Evolutionary conservation across 1,140 invertebrate genomes (phyloP), one percentile per base, ranked within the genome.

Genomic region (Atta cephalotes): DNA sequence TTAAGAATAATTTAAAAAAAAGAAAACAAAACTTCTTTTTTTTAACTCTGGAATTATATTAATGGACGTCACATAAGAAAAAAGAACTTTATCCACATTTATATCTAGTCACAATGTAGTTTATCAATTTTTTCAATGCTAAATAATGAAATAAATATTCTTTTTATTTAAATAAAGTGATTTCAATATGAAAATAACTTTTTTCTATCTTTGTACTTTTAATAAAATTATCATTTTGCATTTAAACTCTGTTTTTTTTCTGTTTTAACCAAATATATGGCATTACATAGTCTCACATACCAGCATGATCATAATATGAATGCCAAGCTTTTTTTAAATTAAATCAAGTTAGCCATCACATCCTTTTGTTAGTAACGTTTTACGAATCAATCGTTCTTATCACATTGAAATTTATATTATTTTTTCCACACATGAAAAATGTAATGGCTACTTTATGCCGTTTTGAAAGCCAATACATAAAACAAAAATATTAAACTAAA

Each of bases 381-480:
- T 60, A 77, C 14, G 53, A 85, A 63, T 80, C 70, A 53, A 81
- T 58, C 79, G 58, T 90, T 60, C n/a, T 70, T 86, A 90, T 88
- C 77, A 82, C 63, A 65, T 80, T 60, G 63, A 66, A 85, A 82
- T 58, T 53, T 78, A 63, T 45, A 51, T 51, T 68, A 78, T 49
- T 3, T 35, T 86, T 78, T 72, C 45, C 60, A 56, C n/a, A 76
- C 18, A 60, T 10, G 6, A 71, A 84, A 90, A 66, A 66, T 71
- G 45, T 71, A 81, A 77, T 65, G 58, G 18, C 77, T 84, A 79
- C 16, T 88, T 87, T 21, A 21, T 60, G 79, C 84, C 89, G 89
- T 90, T 90, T 51, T 86, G 87, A 91, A 88, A 91, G 89, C 89
- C 90, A 90, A 91, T 91, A 91, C 89, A 21, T 81, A 87, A 90